Percentiles rank a stretch among this genome's conserved stretches.
Evolutionary conservation across 2,888 invertebrate species (phyloP).

Genomic region (Sycophila texana): DNA sequence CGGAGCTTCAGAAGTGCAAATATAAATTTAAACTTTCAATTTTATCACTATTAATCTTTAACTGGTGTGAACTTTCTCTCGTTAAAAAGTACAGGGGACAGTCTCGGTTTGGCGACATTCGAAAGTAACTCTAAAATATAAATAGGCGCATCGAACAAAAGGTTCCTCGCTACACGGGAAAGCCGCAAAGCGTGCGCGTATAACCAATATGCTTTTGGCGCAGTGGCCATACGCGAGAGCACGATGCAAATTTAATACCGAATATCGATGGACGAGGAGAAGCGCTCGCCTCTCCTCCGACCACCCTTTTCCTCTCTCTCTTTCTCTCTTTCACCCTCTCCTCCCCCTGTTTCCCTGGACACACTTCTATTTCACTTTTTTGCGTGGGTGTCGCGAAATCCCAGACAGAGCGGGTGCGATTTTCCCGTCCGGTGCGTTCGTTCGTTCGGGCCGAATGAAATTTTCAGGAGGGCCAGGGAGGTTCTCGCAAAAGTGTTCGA

Average conservation of each 20-base stretch:
- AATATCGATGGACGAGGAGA: conserved; percentile 62
- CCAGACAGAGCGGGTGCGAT: conserved; percentile 42
- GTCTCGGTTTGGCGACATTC: not conserved
- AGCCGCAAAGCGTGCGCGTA: conserved; percentile 18
- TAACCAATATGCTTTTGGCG: conserved; percentile 37
- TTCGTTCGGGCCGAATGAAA: conserved; percentile 42
- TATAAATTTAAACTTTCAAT: too few species aligned
- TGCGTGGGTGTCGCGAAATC: not conserved
- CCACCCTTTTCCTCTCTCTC: too few species aligned
- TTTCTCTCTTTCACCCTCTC: not conserved
- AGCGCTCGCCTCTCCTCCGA: conserved; percentile 1
- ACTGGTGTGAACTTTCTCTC: not conserved
- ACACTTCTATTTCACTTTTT: conserved; percentile 33
- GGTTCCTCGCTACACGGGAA: too few species aligned
- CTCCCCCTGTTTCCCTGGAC: not conserved
- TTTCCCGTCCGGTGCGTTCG: conserved; percentile 7
- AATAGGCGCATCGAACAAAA: not conserved
- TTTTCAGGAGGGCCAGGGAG: conserved; percentile 50
- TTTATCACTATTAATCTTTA: not conserved
- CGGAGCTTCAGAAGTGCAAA: too few species aligned
- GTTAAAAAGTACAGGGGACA: too few species aligned
- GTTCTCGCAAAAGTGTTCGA: conserved; percentile 14
- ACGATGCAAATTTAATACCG: conserved; percentile 69
- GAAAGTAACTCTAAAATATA: conserved; percentile 22
- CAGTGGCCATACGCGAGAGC: conserved; percentile 50